Evolutionary conservation across 2,113 vertebrate species (phyloP).

Genomic region (Zeus faber): DNA sequence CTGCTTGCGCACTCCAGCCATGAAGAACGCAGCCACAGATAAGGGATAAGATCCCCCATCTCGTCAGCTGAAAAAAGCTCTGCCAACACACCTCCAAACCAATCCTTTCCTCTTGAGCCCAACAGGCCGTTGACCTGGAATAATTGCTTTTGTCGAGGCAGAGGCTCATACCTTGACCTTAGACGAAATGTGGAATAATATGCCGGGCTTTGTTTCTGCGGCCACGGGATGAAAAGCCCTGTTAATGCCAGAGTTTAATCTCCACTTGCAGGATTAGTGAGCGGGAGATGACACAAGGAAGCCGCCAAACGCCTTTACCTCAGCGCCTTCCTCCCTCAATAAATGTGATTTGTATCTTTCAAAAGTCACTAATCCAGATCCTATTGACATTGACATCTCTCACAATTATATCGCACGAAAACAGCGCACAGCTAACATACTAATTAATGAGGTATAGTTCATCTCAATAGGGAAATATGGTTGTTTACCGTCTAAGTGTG

Average conservation of each 20-base stretch:
- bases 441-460: neutral
- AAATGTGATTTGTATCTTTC: neutral
- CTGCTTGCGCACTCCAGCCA: conserved; percentile 29
- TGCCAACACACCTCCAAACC: no score
- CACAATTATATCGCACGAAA: neutral
- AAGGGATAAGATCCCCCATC: neutral
- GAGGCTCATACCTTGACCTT: conserved; percentile 21
- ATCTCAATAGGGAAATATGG: neutral
- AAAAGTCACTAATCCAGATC: neutral
- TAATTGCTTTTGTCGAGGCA: conserved; percentile 51
- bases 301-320: neutral
- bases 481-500: no score
- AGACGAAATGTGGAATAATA: conserved; percentile 20
- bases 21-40: conserved; percentile 14
- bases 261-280: neutral
- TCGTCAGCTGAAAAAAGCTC: conserved; percentile 3
- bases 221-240: neutral
- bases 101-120: neutral
- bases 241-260: neutral
- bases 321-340: neutral
- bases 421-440: neutral
- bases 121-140: conserved; percentile 41
- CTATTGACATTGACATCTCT: neutral
- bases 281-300: neutral
- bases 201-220: neutral